Evolutionary conservation across 2,888 invertebrate genomes (phyloP).

Genomic region (Agonum fuliginosum): DNA sequence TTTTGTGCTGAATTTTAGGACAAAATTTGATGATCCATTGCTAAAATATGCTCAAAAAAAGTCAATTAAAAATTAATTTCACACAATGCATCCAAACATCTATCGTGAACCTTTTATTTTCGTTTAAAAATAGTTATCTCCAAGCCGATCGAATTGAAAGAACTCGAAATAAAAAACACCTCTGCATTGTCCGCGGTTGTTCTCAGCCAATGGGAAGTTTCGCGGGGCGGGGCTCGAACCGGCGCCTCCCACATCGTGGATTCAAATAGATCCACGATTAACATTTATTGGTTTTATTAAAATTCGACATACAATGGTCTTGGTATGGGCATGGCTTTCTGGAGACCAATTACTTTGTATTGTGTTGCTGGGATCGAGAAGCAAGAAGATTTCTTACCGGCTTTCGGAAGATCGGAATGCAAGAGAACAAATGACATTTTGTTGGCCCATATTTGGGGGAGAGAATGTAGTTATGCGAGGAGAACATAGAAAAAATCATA

Average conservation of each 20-base stretch:
- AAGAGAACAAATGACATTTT: conserved; percentile 1
- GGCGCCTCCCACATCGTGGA: conserved; percentile 10
- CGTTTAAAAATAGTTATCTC: conserved; percentile 46
- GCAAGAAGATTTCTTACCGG: conserved; percentile 1
- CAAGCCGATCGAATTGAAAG: conserved; percentile 42
- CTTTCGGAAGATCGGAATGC: background rate
- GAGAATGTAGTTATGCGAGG: no score
- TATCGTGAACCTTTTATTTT: background rate
- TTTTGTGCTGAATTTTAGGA: background rate
- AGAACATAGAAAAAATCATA: no score
- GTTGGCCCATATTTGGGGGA: no score
- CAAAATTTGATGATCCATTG: background rate
- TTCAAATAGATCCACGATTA: conserved; percentile 55
- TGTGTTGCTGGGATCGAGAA: background rate
- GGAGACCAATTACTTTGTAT: conserved; percentile 14
- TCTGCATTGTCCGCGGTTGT: conserved; percentile 37
- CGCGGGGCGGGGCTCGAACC: conserved; percentile 22
- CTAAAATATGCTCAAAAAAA: background rate
- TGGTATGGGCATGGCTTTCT: background rate
- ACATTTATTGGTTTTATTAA: conserved; percentile 58
- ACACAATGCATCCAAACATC: background rate
- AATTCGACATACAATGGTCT: conserved; percentile 45
- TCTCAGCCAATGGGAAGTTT: conserved; percentile 35
- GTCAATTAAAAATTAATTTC: conserved; percentile 1
- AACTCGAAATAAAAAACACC: conserved; percentile 46